phyloP scores from a whole-genome alignment of 2,797 vertebrate genomes.

The Lagorchestes hirsutus region DNA sequence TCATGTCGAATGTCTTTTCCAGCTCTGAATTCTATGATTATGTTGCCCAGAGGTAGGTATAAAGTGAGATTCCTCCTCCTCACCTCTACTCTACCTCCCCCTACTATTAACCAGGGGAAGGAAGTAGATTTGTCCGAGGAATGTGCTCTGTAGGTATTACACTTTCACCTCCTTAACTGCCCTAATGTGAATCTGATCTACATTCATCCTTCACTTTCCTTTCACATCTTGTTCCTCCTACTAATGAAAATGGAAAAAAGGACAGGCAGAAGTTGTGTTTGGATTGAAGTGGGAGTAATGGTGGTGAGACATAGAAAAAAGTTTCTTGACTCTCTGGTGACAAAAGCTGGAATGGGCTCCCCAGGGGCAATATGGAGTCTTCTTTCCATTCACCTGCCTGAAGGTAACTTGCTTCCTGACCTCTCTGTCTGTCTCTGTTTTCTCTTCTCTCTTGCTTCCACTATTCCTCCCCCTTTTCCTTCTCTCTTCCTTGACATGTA shows the following conservation, averaged over 20 bases:
- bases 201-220: neutral
- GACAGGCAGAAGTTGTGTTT: accelerated
- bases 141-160: neutral
- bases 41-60: neutral
- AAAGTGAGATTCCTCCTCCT: neutral
- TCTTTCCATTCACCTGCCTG: conserved; percentile 10
- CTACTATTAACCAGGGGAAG: neutral
- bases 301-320: neutral
- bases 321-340: neutral
- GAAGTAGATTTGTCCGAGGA: neutral
- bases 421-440: neutral
- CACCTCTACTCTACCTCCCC: neutral
- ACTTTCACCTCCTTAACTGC: neutral
- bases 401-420: neutral
- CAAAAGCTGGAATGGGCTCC: neutral
- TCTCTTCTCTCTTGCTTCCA: neutral
- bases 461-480: neutral
- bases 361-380: neutral
- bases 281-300: neutral
- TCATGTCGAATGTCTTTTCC: neutral
- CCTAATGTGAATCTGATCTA: neutral
- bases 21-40: conserved; percentile 6
- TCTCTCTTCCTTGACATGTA: neutral
- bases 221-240: neutral
- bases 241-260: neutral